Evolutionary conservation across 2,797 vertebrate genomes (phyloP).

Genomic region (Carcharodon carcharias): DNA sequence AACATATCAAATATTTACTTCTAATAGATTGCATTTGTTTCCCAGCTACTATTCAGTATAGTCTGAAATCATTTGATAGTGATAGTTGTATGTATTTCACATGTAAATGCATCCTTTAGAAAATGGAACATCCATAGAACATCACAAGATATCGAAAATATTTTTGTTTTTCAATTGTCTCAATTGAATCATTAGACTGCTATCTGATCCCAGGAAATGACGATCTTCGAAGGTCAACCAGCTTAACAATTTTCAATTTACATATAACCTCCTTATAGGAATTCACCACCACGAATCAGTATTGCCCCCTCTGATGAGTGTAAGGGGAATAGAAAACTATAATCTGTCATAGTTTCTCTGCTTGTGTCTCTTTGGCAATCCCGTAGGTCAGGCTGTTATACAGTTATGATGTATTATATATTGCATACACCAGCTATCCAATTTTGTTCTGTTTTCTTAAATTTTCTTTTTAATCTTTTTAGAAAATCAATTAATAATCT

Average conservation of each 20-base stretch:
- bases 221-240: neutral
- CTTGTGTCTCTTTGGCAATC: neutral
- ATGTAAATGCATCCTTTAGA: neutral
- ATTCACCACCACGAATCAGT: neutral
- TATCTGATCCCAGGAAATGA: neutral
- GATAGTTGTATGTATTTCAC: neutral
- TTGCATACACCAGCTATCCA: neutral
- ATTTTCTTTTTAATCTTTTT: constrained; percentile 46
- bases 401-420: neutral
- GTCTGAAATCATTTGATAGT: neutral
- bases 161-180: neutral
- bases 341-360: neutral
- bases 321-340: neutral
- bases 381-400: neutral
- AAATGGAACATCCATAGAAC: neutral
- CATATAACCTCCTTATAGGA: neutral
- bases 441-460: neutral
- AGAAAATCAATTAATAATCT: constrained; percentile 80
- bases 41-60: neutral
- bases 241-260: neutral
- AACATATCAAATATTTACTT: neutral
- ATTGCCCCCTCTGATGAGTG: neutral
- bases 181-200: neutral
- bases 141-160: neutral
- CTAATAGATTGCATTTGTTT: neutral